Evolutionary conservation across 1,140 invertebrate genomes (phyloP).

Genomic region (Conus ventricosus): DNA sequence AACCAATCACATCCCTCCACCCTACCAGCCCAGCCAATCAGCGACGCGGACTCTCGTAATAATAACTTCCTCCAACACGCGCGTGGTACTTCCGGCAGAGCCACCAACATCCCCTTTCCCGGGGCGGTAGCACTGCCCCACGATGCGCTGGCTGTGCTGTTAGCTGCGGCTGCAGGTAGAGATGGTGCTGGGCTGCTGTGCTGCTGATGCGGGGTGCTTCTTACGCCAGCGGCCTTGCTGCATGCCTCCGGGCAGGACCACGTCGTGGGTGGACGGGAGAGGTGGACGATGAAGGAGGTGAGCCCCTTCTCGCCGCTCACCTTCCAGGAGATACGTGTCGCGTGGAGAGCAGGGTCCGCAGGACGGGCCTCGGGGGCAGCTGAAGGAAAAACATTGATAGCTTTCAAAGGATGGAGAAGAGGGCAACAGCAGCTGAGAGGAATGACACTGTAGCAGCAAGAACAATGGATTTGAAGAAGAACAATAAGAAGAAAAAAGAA

Average conservation of each 20-base stretch:
- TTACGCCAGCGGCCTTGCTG: constrained; percentile 8
- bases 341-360: background rate
- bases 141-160: background rate
- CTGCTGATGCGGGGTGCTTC: background rate
- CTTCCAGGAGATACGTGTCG: background rate
- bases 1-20: too few species aligned
- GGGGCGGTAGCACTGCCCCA: background rate
- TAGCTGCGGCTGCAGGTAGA: background rate
- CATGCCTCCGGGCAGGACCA: background rate
- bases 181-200: background rate
- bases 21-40: background rate
- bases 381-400: background rate
- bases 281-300: constrained; percentile 1
- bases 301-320: background rate
- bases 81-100: too few species aligned
- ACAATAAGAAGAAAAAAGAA: too few species aligned
- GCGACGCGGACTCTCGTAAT: background rate
- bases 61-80: too few species aligned
- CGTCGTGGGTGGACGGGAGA: background rate
- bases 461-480: too few species aligned
- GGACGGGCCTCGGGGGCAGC: background rate
- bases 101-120: too few species aligned
- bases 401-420: too few species aligned
- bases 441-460: too few species aligned
- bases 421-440: too few species aligned